Conservation (phyloP, 1,140 invertebrate genomes). For the Calosoma granatense region DNA sequence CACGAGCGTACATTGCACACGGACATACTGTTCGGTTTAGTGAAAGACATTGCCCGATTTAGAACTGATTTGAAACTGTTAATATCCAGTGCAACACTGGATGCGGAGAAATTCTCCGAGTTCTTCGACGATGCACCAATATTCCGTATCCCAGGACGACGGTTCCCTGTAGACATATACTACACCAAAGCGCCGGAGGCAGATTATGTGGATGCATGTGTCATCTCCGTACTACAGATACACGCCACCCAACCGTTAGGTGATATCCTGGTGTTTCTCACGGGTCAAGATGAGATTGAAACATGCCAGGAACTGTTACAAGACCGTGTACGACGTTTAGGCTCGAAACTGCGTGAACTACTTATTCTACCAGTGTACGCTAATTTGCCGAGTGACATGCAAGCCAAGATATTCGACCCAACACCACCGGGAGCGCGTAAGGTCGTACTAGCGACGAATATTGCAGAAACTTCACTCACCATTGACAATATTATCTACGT, state of each 20-base stretch:
- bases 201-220: conserved; percentile 95
- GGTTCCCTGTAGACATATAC: conserved; percentile 91
- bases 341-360: conserved; percentile 87
- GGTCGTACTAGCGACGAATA: conserved; percentile 96
- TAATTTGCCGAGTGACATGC: conserved; percentile 97
- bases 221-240: conserved; percentile 94
- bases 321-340: conserved; percentile 81
- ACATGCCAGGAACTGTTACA: conserved; percentile 87
- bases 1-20: conserved; percentile 97
- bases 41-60: conserved; percentile 96
- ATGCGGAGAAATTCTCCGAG: conserved; percentile 95
- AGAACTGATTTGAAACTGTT: conserved; percentile 89
- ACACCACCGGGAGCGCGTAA: conserved; percentile 92
- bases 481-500: conserved; percentile 99
- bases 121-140: conserved; percentile 99
- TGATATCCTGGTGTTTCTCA: conserved; percentile 95
- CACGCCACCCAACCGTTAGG: conserved; percentile 92
- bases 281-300: conserved; percentile 95
- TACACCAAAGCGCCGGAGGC: conserved; percentile 99
- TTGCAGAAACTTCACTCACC: conserved; percentile 97
- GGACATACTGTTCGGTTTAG: conserved; percentile 95
- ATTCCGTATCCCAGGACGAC: conserved; percentile 87
- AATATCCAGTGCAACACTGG: conserved; percentile 95
- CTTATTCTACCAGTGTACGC: conserved; percentile 96
- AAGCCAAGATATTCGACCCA: conserved; percentile 95